Evolutionary conservation across 1,140 invertebrate genomes (phyloP).

Genomic region (Drosophila nebulosa): DNA sequence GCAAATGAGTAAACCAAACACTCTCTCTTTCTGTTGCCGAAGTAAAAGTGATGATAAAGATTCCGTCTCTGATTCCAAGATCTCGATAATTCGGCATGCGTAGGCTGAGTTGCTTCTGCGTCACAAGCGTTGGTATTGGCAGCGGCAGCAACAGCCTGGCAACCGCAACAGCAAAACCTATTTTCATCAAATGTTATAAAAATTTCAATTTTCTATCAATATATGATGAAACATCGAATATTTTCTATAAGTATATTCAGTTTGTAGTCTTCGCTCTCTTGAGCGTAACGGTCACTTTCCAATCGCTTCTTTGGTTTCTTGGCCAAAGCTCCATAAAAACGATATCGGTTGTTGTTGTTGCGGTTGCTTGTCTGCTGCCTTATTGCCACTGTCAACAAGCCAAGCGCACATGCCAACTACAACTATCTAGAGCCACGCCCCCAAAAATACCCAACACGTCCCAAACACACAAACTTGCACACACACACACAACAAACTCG

Average conservation of each 20-base stretch:
- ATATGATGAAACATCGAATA: background rate
- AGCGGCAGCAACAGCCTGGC: background rate
- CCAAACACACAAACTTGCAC: background rate
- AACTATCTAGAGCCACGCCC: constrained; percentile 43
- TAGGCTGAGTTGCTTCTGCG: constrained; percentile 34
- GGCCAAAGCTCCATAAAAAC: constrained; percentile 57
- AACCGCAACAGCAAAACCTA: background rate
- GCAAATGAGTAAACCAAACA: constrained; percentile 72
- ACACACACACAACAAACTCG: constrained; percentile 19
- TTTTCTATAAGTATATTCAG: background rate
- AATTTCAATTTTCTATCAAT: background rate
- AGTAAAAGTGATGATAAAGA: constrained; percentile 66
- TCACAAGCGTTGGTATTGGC: background rate
- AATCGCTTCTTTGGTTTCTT: constrained; percentile 57
- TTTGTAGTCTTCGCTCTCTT: constrained; percentile 17
- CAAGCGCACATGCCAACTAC: constrained; percentile 49
- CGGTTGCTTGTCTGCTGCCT: constrained; percentile 33
- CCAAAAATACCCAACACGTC: constrained; percentile 18
- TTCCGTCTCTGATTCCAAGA: constrained; percentile 25
- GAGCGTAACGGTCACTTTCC: constrained; percentile 71
- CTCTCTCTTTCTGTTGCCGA: constrained; percentile 68
- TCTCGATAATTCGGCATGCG: constrained; percentile 42
- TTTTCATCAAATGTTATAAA: constrained; percentile 2
- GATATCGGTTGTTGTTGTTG: constrained; percentile 32
- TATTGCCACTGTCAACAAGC: constrained; percentile 53